Base-by-base conservation (phyloP, 2,888 invertebrate species). In the Apodemia duryi region DNA sequence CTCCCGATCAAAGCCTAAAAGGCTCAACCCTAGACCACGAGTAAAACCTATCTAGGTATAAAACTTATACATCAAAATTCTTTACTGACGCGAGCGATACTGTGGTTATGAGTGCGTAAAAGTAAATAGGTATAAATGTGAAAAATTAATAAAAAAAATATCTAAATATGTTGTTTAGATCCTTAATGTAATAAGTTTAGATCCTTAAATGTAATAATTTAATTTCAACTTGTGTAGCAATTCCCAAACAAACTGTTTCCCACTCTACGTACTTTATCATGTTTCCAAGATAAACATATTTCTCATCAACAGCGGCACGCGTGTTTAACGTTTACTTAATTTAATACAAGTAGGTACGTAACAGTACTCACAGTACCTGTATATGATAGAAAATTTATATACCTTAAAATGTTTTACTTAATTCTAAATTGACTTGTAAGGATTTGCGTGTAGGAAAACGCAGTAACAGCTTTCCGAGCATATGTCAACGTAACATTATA, bases 261-360 rank as follows among this genome's bases (percentile, higher is more conserved):
- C 62, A 46, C 41, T 41, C 38, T 38, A 5, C 60, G 35, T 60
- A 62, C 62, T 43, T 62, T 62, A 62, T 57, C 62, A 46, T 62
- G 38, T 38, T 41, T 38, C 28, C 10, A 29, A 65, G 29, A 63
- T 63, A 67, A 65, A 67, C 67, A 64, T 52, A 52, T 35, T 32
- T 57, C 57, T 57, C 57, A 57, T 29, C 57, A 57, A 49, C 49
- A 49, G 49, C 57, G 7, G 32, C 57, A 46, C 35, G 63, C 51
- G 73, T 84, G 85, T 80, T 84, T 80, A 80, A 74, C 78, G 79
- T 83, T 81, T 80, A 80, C 75, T 81, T 81, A 78, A 82, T 83
- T 80, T 84, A 83, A 80, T 80, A 78, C 72, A 78, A 80, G 75
- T 74, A 72, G 69, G 77, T 21, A 21, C 21, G 21, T 21, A 21